phyloP scores from a whole-genome alignment of 2,888 invertebrate species.

The Microdon myrmicae region DNA sequence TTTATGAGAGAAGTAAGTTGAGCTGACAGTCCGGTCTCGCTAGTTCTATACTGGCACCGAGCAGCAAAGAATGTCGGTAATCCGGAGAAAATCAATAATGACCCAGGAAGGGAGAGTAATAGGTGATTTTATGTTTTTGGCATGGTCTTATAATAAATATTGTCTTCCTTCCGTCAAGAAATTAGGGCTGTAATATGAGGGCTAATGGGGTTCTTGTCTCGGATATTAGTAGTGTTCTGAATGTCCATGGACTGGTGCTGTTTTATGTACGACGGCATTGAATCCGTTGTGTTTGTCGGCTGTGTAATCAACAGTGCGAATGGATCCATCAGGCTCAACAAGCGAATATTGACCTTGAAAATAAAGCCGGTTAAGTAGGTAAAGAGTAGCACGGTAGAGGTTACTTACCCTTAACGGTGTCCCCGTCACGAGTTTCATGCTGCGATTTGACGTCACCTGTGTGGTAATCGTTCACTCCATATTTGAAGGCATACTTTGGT shows the following conservation, averaged over 20 bases:
- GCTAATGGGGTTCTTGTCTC: no score
- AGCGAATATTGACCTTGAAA: constrained; percentile 71
- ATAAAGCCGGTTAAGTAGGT: no score
- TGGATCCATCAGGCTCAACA: constrained; percentile 80
- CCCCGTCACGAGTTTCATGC: constrained; percentile 74
- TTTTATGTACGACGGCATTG: constrained; percentile 67
- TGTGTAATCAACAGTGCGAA: constrained; percentile 71
- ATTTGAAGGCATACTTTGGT: constrained; percentile 71
- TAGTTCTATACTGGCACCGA: constrained; percentile 39
- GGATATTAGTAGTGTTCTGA: constrained; percentile 39
- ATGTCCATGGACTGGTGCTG: constrained; percentile 62
- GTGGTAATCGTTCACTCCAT: constrained; percentile 70
- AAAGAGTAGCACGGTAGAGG: not conserved
- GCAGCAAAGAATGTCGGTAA: constrained; percentile 8
- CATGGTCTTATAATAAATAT: constrained; percentile 51
- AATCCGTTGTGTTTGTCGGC: constrained; percentile 67
- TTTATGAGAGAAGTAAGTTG: constrained; percentile 14
- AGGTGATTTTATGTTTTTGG: constrained; percentile 38
- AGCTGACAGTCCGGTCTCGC: constrained; percentile 20
- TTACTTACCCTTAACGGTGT: constrained; percentile 71
- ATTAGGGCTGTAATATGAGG: no score
- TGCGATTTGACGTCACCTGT: constrained; percentile 74
- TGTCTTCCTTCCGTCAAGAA: constrained; percentile 27
- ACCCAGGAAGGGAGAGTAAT: constrained; percentile 26
- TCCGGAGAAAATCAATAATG: no score